phyloP scores from a whole-genome alignment of 2,888 invertebrate genomes.

The Azorinus chamasolen region DNA sequence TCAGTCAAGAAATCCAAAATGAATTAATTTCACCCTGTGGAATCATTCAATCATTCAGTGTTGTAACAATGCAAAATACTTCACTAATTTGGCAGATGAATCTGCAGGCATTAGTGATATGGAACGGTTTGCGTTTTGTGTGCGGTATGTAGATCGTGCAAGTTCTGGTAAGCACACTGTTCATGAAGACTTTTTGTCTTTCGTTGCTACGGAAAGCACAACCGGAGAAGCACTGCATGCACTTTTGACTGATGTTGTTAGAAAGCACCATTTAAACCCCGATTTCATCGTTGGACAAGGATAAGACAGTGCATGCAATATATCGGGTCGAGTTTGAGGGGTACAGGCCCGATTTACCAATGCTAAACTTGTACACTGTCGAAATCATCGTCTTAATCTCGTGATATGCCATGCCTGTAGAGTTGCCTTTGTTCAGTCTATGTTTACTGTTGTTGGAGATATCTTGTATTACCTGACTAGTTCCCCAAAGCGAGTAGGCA shows the following conservation, averaged over 20 bases:
- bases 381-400: constrained; percentile 23
- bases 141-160: not conserved
- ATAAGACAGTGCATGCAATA: constrained; percentile 31
- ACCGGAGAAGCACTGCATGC: not conserved
- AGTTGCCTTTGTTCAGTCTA: constrained; percentile 14
- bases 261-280: constrained; percentile 18
- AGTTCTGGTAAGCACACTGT: constrained; percentile 1
- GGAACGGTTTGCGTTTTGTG: constrained; percentile 23
- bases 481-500: constrained; percentile 6
- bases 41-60: not conserved
- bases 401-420: constrained; percentile 28
- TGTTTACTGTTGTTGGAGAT: constrained; percentile 27
- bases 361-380: constrained; percentile 16
- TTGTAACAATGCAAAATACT: not conserved
- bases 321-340: constrained; percentile 15
- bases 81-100: constrained; percentile 23
- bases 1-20: constrained; percentile 10
- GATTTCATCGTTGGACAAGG: constrained; percentile 19
- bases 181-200: constrained; percentile 17
- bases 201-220: constrained; percentile 20
- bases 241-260: constrained; percentile 6
- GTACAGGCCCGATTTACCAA: constrained; percentile 23
- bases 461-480: constrained; percentile 17
- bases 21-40: constrained; percentile 14
- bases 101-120: constrained; percentile 23